Evolutionary conservation across 1,140 invertebrate genomes (phyloP), one percentile per base, ranked within the genome.

Genomic region (Hormaphis cornu): DNA sequence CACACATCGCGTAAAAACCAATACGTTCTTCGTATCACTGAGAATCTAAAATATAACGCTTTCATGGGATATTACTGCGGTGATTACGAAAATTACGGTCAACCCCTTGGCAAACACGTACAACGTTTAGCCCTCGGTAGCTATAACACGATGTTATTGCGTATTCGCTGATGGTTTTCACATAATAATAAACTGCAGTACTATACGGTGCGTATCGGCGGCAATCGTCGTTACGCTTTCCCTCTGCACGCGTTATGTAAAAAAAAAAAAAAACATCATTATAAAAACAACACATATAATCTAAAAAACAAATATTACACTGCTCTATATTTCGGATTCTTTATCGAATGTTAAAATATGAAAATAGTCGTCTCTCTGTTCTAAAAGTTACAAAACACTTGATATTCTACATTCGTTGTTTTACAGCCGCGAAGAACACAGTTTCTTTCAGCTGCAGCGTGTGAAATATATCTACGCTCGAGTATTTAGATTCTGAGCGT

Each of bases 231-330:
- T 58, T 58, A 37, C 54, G 54, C 54, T 58, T 58, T 58, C 54
- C 54, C 54, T 58, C 54, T 58, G 14, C 54, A n/a, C 40, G n/a
- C n/a, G 20, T 58, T 58, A 58, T 58, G 54, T 58, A 58, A 58
- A 58, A 22, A 46, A 8, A 58, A 54, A n/a, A 26, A n/a, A 18
- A 52, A 52, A 50, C 7, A 50, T 50, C n/a, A n/a, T n/a, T n/a
- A 50, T 26, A 50, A 50, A 50, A 14, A 50, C 20, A 30, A 28
- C n/a, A n/a, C n/a, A n/a, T n/a, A n/a, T n/a, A n/a, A n/a, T n/a
- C n/a, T n/a, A 30, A 53, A 53, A 53, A 56, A 16, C n/a, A 35
- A 14, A 37, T 35, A 10, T 56, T 10, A 24, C 7, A 14, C n/a
- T 22, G 16, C 4, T 9, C 20, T 37, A 6, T 14, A 37, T 58